A percentile compares a stretch with the other conserved stretches of the same genome.
phyloP scores from a whole-genome alignment of 2,888 invertebrate genomes.

The Tholera decimalis region DNA sequence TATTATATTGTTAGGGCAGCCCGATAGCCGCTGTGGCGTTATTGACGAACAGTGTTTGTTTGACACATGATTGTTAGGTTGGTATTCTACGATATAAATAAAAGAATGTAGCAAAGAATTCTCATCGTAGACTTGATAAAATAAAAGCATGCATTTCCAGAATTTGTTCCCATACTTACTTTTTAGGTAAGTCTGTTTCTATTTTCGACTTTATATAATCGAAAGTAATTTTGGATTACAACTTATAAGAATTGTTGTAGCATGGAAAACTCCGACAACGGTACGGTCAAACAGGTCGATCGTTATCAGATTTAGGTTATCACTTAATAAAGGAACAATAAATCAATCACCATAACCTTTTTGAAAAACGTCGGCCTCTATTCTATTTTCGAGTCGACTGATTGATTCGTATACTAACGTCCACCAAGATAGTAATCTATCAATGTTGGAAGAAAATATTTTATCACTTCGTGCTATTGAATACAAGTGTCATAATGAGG shows the following conservation, averaged over 20 bases:
- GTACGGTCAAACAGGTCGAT: not conserved
- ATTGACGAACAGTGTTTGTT: constrained; percentile 20
- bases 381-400: constrained; percentile 47
- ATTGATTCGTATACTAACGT: constrained; percentile 48
- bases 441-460: constrained; percentile 42
- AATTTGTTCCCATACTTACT: too few species aligned
- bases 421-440: constrained; percentile 46
- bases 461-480: constrained; percentile 31
- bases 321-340: constrained; percentile 35
- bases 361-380: constrained; percentile 47
- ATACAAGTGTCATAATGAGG: not conserved
- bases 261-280: not conserved
- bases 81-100: not conserved
- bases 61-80: constrained; percentile 10
- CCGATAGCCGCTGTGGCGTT: constrained; percentile 9
- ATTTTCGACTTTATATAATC: too few species aligned
- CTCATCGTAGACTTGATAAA: too few species aligned
- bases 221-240: too few species aligned
- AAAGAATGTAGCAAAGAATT: not conserved
- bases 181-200: too few species aligned
- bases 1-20: constrained; percentile 43
- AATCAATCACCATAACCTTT: constrained; percentile 55
- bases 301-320: constrained; percentile 28
- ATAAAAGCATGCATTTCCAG: too few species aligned
- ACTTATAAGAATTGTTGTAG: not conserved